A percentile compares a stretch with the other conserved stretches of the same genome.
Evolutionary conservation across 2,888 invertebrate species (phyloP).

Genomic region (Proisotoma minuta): DNA sequence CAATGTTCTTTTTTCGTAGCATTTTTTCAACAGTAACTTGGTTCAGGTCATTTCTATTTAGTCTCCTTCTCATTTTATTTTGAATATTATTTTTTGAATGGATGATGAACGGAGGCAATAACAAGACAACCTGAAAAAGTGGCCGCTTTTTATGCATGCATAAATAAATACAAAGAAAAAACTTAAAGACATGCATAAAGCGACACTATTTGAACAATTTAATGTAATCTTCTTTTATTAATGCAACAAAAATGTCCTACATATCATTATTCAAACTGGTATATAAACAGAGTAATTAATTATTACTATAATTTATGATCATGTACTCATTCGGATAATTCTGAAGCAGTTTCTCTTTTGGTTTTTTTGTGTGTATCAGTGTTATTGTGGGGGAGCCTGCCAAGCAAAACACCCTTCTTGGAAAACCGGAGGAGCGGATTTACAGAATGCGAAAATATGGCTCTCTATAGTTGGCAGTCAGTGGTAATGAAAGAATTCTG

Average conservation of each 20-base stretch:
- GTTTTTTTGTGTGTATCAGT: conserved; percentile 48
- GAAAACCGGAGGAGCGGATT: conserved; percentile 43
- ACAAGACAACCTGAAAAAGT: too few species aligned
- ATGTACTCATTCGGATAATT: conserved; percentile 27
- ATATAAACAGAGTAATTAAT: neutral
- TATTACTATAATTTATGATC: neutral
- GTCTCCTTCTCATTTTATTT: too few species aligned
- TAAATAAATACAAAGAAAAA: too few species aligned
- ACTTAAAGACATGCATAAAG: too few species aligned
- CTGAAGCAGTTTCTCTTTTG: conserved; percentile 47
- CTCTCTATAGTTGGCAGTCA: conserved; percentile 42
- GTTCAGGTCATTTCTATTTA: too few species aligned
- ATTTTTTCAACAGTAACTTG: too few species aligned
- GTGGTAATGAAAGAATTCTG: conserved; percentile 42
- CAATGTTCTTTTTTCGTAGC: too few species aligned
- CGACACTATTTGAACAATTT: neutral
- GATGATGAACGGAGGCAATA: too few species aligned
- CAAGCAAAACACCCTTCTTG: conserved; percentile 43
- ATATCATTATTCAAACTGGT: too few species aligned
- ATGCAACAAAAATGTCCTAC: neutral
- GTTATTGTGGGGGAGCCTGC: conserved; percentile 47
- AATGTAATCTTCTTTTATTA: neutral
- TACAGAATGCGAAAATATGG: conserved; percentile 40
- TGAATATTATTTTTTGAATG: too few species aligned
- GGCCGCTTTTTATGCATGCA: too few species aligned